These are phyloP conservation scores for Nomada fabriciana DNA, from an alignment of 2,888 invertebrate genomes.

Conservation along the genomic window DNA sequence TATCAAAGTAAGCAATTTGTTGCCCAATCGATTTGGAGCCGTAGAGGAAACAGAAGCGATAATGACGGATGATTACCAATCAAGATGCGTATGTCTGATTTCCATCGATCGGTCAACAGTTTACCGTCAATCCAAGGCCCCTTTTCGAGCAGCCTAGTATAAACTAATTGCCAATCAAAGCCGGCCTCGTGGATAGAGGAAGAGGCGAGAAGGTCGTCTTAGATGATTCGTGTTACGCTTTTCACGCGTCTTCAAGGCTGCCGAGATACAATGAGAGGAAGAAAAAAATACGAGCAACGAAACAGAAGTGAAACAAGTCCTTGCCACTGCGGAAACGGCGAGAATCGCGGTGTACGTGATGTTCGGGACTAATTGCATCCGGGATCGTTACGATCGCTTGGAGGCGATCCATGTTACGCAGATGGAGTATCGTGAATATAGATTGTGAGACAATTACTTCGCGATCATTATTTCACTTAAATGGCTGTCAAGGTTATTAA, in stretches of 20 bases:
- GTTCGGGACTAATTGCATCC: slow-evolving; percentile 42
- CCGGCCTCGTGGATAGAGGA: slow-evolving; percentile 40
- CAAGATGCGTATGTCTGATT: slow-evolving; percentile 46
- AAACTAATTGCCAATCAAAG: slow-evolving; percentile 29
- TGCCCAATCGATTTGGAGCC: slow-evolving; percentile 24
- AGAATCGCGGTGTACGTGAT: slow-evolving; percentile 18
- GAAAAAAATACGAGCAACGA: neutral
- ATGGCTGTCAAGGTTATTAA: slow-evolving; percentile 26
- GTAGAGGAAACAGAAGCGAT: slow-evolving; percentile 44
- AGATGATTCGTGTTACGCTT: slow-evolving; percentile 40
- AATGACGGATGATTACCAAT: slow-evolving; percentile 50
- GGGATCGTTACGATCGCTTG: slow-evolving; percentile 42
- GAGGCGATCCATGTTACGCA: slow-evolving; percentile 13
- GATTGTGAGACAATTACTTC: slow-evolving; percentile 21
- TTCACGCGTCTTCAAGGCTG: slow-evolving; percentile 38
- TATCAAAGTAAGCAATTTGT: no score
- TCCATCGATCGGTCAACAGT: slow-evolving; percentile 47
- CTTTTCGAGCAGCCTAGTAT: slow-evolving; percentile 48
- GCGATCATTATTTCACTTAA: slow-evolving; percentile 19
- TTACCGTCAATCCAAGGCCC: slow-evolving; percentile 20
- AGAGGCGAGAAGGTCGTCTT: slow-evolving; percentile 47
- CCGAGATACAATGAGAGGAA: slow-evolving; percentile 6
- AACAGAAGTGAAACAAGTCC: slow-evolving; percentile 12
- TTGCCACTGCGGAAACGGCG: slow-evolving; percentile 36
- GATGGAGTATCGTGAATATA: slow-evolving; percentile 15